A percentile compares a stretch with the other conserved stretches of the same genome.
Conservation (phyloP, 2,888 invertebrate genomes). For the Parnassius mnemosyne region DNA sequence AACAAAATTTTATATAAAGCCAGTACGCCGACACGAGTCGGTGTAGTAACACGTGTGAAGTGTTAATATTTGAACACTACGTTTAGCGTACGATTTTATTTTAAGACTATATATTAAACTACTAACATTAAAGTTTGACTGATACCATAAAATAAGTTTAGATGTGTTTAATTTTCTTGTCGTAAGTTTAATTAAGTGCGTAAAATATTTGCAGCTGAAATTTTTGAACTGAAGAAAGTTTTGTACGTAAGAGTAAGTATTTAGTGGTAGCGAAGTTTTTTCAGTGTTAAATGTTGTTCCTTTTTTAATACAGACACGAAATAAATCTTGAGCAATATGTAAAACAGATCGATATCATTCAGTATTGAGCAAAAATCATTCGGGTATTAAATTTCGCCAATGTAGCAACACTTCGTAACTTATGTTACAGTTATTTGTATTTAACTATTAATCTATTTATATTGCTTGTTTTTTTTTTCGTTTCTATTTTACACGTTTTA, state of each 20-base stretch:
- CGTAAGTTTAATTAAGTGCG: not conserved
- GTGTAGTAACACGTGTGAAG: slow-evolving; percentile 35
- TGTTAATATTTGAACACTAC: slow-evolving; percentile 33
- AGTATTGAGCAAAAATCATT: slow-evolving; percentile 8
- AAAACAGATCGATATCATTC: slow-evolving; percentile 8
- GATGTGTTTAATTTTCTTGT: slow-evolving; percentile 7
- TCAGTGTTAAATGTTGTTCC: not conserved
- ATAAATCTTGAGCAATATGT: slow-evolving; percentile 4
- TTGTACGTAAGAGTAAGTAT: slow-evolving; percentile 20
- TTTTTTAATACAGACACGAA: not conserved
- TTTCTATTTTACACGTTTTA: too few relatives aligned
- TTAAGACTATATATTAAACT: not conserved
- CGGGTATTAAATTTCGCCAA: slow-evolving; percentile 3
- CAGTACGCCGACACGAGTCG: slow-evolving; percentile 49
- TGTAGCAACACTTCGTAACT: slow-evolving; percentile 1
- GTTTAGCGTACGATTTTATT: slow-evolving; percentile 29
- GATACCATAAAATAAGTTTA: slow-evolving; percentile 15
- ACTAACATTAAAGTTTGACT: not conserved
- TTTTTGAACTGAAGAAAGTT: slow-evolving; percentile 18
- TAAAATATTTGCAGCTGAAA: not conserved
- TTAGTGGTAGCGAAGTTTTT: not conserved
- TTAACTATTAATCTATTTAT: too few relatives aligned
- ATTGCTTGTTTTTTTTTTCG: too few relatives aligned
- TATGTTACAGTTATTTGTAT: too few relatives aligned
- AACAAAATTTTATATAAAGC: slow-evolving; percentile 33